These are phyloP conservation scores for Xestia sexstrigata DNA, from an alignment of 2,888 invertebrate genomes.

Conservation along the genomic window DNA sequence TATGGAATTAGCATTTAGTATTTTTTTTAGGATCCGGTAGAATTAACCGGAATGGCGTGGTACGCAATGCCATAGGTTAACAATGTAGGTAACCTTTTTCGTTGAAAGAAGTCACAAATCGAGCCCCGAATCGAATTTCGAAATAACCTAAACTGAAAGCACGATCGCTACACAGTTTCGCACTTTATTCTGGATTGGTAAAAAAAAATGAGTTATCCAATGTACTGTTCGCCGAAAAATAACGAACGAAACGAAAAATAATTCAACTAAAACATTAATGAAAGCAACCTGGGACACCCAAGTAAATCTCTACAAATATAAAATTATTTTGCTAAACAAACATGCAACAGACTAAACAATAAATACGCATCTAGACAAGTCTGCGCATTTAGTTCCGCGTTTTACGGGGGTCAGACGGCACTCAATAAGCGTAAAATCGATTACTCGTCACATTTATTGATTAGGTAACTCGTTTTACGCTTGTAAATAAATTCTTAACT, in stretches of 20 bases:
- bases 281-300: not conserved
- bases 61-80: not conserved
- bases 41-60: accelerated
- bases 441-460: conserved; percentile 20
- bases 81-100: not conserved
- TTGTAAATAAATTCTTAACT: not conserved
- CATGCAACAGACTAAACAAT: not conserved
- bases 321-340: not conserved
- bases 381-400: conserved; percentile 36
- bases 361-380: not conserved
- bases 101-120: not conserved
- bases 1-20: not conserved
- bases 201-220: not conserved
- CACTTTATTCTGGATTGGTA: not conserved
- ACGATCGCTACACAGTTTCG: not conserved
- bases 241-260: no score
- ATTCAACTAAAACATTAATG: no score
- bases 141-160: not conserved
- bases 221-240: not conserved
- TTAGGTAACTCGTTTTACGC: conserved; percentile 17
- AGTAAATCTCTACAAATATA: not conserved
- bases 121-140: not conserved
- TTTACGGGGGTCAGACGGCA: conserved; percentile 27
- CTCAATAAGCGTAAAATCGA: conserved; percentile 37
- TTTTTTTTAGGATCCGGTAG: not conserved